These are phyloP conservation scores for Chionoecetes opilio DNA, from an alignment of 1,140 invertebrate species.

Conservation along the genomic window DNA sequence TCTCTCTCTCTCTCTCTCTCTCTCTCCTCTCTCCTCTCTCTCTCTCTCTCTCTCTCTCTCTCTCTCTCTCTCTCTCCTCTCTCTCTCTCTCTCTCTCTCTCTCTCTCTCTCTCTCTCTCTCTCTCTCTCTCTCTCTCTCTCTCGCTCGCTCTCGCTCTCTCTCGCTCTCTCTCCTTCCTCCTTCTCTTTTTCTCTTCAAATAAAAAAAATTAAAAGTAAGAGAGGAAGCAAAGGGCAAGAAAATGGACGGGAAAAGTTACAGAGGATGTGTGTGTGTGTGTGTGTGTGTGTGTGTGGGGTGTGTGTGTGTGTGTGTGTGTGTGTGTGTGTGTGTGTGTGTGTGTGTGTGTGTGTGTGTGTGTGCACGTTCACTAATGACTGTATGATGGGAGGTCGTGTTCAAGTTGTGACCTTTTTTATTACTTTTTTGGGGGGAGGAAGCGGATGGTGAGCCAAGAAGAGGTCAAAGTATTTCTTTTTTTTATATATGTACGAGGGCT, in stretches of 20 bases:
- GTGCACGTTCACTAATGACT: background rate
- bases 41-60: constrained; percentile 55
- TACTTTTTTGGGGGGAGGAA: too few relatives aligned
- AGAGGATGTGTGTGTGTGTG: too few relatives aligned
- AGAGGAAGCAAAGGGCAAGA: background rate
- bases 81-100: constrained; percentile 56
- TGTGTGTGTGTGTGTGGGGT: background rate
- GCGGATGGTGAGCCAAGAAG: background rate
- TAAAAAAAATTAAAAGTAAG: background rate
- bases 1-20: constrained; percentile 46
- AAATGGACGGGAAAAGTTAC: background rate
- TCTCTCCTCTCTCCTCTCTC: constrained; percentile 24
- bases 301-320: background rate
- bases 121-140: constrained; percentile 54
- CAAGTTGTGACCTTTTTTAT: background rate
- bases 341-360: constrained; percentile 13
- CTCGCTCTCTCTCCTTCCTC: constrained; percentile 54
- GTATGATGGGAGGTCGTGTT: background rate
- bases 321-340: constrained; percentile 25
- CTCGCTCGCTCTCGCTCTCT: constrained; percentile 49
- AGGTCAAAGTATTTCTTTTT: background rate
- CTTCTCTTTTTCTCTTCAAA: constrained; percentile 20
- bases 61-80: constrained; percentile 60
- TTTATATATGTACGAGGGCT: too few relatives aligned
- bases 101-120: constrained; percentile 39